Evolutionary conservation across 2,113 vertebrate species (phyloP), one percentile per base, ranked within the genome.

Genomic region (Pimephales promelas): DNA sequence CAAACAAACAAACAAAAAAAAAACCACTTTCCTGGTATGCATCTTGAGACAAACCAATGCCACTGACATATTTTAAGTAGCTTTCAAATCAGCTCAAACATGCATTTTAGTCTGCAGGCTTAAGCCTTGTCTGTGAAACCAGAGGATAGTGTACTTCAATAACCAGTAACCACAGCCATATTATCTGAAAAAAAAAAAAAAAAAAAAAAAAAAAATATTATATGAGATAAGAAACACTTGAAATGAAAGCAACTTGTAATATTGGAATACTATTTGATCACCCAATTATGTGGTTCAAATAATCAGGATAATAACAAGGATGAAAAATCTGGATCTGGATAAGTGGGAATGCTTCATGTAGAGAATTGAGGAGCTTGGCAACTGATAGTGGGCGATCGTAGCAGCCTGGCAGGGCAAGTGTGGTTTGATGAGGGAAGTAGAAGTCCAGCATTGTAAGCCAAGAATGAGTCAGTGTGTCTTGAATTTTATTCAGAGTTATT

Each of bases 391-490:
- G 24, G 4, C 43, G 13, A 62, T 62, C 59, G 9, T 13, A n/a
- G 59, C 18, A 66, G 40, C 36, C 36, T 18, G 24, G 24, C 14
- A 22, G 43, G 57, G 13, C 6, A 22, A 40, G 22, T 9, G 7
- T 16, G 22, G 52, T 24, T 36, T 76, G 74, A 76, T 57, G 72
- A 54, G 22, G 73, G 28, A 10, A 36, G 9, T 24, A 36, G 24
- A 74, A 18, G 24, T 74, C 72, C 40, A 79, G 77, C 40, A 45
- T 14, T 49, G 14, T 10, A 47, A 47, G 77, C 59, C 77, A 79
- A 28, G 4, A 47, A 79, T 26, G 31, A 61, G 56, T 26, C 20
- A 61, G 56, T 64, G 36, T 14, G 77, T 31, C 40, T 64, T 79
- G 24, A 31, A 79, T 79, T 79, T 3, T n/a, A 31, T 66, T 66